phyloP scores from a whole-genome alignment of 2,888 invertebrate species.

The Mayetiola destructor region DNA sequence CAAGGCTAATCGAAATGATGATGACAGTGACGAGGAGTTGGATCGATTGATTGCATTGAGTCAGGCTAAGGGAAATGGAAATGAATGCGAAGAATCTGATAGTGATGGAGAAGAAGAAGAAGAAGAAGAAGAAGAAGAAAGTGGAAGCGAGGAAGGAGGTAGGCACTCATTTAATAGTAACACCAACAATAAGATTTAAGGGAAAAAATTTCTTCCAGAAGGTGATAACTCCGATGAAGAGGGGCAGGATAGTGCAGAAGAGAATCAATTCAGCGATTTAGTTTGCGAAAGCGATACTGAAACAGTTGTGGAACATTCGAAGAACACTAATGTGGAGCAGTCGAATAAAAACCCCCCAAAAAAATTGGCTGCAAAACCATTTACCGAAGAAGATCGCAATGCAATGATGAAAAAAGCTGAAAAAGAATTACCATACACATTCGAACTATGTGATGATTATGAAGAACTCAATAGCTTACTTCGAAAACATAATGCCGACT shows the following conservation, averaged over 20 bases:
- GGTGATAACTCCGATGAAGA: constrained; percentile 22
- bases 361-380: constrained; percentile 18
- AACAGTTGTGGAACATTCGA: constrained; percentile 27
- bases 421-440: constrained; percentile 44
- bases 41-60: constrained; percentile 17
- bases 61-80: constrained; percentile 17
- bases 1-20: constrained; percentile 23
- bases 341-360: constrained; percentile 1
- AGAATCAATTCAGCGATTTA: constrained; percentile 21
- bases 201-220: too few relatives aligned
- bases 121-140: constrained; percentile 22
- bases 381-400: constrained; percentile 6
- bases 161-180: too few relatives aligned
- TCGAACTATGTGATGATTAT: constrained; percentile 44
- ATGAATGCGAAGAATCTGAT: constrained; percentile 19
- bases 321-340: not conserved
- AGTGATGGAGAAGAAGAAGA: constrained; percentile 22
- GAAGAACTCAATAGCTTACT: constrained; percentile 49
- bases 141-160: constrained; percentile 24
- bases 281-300: constrained; percentile 23
- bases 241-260: constrained; percentile 23
- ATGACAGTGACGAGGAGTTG: constrained; percentile 22
- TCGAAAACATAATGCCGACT: constrained; percentile 39
- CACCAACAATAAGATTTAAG: too few relatives aligned
- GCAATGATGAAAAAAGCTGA: constrained; percentile 29